These are phyloP conservation scores for Polydrusus tereticollis DNA, from an alignment of 2,888 invertebrate genomes.

Conservation along the genomic window DNA sequence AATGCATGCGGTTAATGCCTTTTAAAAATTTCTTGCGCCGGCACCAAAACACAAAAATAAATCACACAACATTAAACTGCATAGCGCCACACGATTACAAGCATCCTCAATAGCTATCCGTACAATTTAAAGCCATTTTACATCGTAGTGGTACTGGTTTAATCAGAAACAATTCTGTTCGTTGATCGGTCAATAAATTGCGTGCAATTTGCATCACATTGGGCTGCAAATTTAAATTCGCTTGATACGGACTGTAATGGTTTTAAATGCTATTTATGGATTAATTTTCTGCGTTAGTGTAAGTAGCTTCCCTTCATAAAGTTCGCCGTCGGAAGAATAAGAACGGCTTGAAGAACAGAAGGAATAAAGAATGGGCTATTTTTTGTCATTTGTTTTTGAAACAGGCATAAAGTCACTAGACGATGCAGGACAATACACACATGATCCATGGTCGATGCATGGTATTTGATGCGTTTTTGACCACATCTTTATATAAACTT, in stretches of 20 bases:
- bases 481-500: no score
- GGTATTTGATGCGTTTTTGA: no score
- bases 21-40: no score
- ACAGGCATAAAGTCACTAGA: no score
- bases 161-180: slow-evolving; percentile 26
- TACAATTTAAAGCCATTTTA: slow-evolving; percentile 6
- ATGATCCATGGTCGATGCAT: no score
- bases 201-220: slow-evolving; percentile 40
- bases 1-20: no score
- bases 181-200: slow-evolving; percentile 41
- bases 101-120: not conserved
- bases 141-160: slow-evolving; percentile 3
- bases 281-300: slow-evolving; percentile 25
- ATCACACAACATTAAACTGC: not conserved
- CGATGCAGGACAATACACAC: no score
- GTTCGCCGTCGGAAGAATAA: not conserved
- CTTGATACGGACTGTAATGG: slow-evolving; percentile 24
- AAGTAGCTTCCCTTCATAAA: not conserved
- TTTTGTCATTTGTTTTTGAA: no score
- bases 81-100: slow-evolving; percentile 3
- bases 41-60: no score
- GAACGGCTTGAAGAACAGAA: no score
- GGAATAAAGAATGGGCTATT: no score
- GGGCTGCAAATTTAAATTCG: slow-evolving; percentile 32
- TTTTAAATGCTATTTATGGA: slow-evolving; percentile 31